A percentile compares a stretch with the other conserved stretches of the same genome.
Evolutionary conservation across 2,797 vertebrate species (phyloP).

Genomic region (Dipus sagitta): DNA sequence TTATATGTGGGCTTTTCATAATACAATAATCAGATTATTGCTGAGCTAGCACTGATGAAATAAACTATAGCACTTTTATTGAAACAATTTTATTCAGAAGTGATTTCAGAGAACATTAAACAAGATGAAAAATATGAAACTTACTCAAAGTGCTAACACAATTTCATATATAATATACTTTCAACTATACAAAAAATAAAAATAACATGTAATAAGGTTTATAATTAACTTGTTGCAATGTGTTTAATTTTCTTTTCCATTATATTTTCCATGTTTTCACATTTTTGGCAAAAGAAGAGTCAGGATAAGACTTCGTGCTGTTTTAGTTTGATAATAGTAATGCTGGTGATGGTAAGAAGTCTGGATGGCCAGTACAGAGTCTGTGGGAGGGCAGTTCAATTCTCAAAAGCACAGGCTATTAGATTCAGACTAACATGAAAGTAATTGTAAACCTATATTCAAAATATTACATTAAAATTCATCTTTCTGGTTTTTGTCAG

Average conservation of each 20-base stretch:
- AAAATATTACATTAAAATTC: background rate
- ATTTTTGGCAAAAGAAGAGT: background rate
- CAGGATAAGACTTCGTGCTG: background rate
- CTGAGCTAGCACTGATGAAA: background rate
- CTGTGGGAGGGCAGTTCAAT: background rate
- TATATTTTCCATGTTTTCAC: background rate
- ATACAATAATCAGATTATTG: background rate
- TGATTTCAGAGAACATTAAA: background rate
- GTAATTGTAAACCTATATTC: too few relatives aligned
- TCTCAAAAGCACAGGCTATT: background rate
- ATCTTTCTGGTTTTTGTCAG: background rate
- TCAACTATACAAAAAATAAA: background rate
- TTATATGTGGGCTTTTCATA: background rate
- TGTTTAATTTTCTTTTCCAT: background rate
- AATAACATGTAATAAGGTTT: background rate
- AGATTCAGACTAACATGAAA: background rate
- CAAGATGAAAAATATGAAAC: background rate
- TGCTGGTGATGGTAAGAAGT: background rate
- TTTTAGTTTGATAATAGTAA: constrained; percentile 40
- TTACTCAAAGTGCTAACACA: background rate
- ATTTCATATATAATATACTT: background rate
- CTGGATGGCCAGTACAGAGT: background rate
- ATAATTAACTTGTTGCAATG: background rate
- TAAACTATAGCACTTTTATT: background rate
- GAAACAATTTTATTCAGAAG: background rate